Base-by-base conservation (phyloP, 2,888 invertebrate species). In the Aphodius granarius region DNA sequence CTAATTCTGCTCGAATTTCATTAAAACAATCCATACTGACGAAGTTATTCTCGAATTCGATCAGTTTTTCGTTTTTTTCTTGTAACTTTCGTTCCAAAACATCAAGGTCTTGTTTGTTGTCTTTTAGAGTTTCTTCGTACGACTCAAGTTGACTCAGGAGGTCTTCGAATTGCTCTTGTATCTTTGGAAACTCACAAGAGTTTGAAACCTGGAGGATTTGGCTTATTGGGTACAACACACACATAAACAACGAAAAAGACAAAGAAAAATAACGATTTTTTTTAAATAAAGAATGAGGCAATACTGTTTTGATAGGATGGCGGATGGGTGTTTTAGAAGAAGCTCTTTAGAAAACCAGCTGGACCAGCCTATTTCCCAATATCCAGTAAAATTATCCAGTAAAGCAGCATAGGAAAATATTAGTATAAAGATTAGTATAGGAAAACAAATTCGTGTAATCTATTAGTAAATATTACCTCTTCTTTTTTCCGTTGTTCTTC, bases 321-420 rank as follows among this genome's bases (percentile, higher is more conserved):
- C 78, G 78, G 15, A 21, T 77, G 79, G 79, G 76, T 79, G 77
- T 75, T 81, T 94, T 95, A 96, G 93, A 96, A 96, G 91, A 96
- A 95, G 93, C 95, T 95, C 92, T 96, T 96, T 89, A 96, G 92
- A 92, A 96, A 96, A 90, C 95, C 95, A 89, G 95, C 95, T 88
- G 96, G 95, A 89, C 95, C 95, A 90, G 95, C 95, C 95, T 96
- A 75, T 74, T 68, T 75, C 23, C 75, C 73, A 76, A 63, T 63
- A 68, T 73, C 77, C 71, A 74, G 68, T 23, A 72, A 66, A 75
- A 66, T 72, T 13, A 62, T 15, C n/a, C 64, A 43, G 22, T 65
- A 71, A 68, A 74, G 70, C 71, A 17, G 15, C n/a, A 75, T 63
- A 63, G 71, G 64, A 73, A n/a, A n/a, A n/a, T n/a, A n/a, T n/a